These are phyloP conservation scores for Chrysina gloriosa DNA, from an alignment of 2,888 invertebrate genomes.

Conservation along the genomic window DNA sequence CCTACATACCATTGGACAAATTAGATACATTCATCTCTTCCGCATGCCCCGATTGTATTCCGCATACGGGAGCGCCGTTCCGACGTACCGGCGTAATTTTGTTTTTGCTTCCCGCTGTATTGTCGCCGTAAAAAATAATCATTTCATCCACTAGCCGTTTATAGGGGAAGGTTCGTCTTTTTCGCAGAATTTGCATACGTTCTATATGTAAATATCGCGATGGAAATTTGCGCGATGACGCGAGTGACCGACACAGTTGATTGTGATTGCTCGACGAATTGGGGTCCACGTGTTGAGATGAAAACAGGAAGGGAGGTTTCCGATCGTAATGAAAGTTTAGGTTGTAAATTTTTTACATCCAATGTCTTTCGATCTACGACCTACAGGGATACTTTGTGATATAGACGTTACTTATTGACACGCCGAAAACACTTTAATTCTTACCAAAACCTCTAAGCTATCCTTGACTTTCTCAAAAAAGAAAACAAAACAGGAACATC, in stretches of 20 bases:
- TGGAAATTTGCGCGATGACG: background rate
- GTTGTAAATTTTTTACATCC: no score
- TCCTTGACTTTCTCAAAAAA: no score
- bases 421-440: no score
- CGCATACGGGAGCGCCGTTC: background rate
- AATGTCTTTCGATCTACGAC: no score
- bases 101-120: constrained; percentile 6
- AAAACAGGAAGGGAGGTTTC: no score
- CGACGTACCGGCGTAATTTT: background rate
- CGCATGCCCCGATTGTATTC: background rate
- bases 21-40: constrained; percentile 21
- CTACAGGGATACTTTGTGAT: no score
- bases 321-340: no score
- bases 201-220: constrained; percentile 1
- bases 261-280: background rate
- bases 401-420: no score
- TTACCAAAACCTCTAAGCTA: no score
- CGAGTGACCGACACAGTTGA: background rate
- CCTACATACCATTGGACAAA: constrained; percentile 5
- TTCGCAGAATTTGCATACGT: constrained; percentile 1
- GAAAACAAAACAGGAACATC: no score
- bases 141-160: constrained; percentile 2
- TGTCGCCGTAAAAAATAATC: constrained; percentile 13
- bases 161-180: background rate
- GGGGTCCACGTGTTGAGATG: no score